phyloP scores from a whole-genome alignment of 2,888 invertebrate genomes.

The Erpobdella octoculata region DNA sequence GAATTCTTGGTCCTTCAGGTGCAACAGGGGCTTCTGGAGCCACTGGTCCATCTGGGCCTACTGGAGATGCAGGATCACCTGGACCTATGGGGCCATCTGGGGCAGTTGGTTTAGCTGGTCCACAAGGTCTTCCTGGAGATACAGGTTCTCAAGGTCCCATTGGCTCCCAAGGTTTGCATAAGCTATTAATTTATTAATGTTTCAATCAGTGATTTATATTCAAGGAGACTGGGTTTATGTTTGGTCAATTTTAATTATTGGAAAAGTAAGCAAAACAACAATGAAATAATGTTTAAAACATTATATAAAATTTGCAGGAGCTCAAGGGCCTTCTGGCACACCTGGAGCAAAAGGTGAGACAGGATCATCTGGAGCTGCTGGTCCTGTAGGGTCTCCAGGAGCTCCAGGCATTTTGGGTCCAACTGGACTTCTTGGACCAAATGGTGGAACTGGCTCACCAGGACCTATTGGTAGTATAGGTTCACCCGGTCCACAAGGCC shows the following conservation, averaged over 20 bases:
- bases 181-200: too few relatives aligned
- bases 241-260: too few relatives aligned
- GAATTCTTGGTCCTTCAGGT: conserved; percentile 7
- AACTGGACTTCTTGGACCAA: conserved; percentile 24
- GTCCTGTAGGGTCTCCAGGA: conserved; percentile 26
- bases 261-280: too few relatives aligned
- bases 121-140: not conserved
- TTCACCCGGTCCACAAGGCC: conserved; percentile 4
- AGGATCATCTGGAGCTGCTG: conserved; percentile 28
- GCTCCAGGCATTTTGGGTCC: conserved; percentile 27
- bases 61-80: conserved; percentile 22
- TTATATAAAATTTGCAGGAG: conserved; percentile 11
- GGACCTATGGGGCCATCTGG: conserved; percentile 19
- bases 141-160: not conserved
- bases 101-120: conserved; percentile 29
- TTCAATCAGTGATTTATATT: too few relatives aligned
- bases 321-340: conserved; percentile 24
- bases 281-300: too few relatives aligned
- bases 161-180: conserved; percentile 9
- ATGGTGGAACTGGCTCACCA: conserved; percentile 38
- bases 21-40: conserved; percentile 8
- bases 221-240: too few relatives aligned
- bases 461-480: conserved; percentile 42
- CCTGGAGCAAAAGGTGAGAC: conserved; percentile 30
- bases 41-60: conserved; percentile 22